Base-by-base conservation (phyloP, 30 jellyfish, hydroid and myxozoan species). In the Aurelia coerulea region DNA sequence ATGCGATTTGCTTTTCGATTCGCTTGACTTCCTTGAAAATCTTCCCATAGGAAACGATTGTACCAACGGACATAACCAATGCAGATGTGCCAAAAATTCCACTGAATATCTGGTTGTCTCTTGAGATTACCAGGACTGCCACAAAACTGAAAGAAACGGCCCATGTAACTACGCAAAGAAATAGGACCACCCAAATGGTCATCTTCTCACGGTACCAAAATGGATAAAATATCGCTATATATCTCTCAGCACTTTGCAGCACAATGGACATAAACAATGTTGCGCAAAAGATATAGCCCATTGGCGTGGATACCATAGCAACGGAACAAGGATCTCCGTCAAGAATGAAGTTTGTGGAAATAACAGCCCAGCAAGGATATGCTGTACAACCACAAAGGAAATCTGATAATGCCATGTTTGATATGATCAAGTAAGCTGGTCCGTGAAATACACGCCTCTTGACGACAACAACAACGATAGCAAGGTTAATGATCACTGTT, bases 381-480 rank as follows among this genome's bases (percentile, higher is more conserved):
- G 65, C 10, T 35, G 33, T 67, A 42, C 78, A 14, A n/a, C 53
- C 34, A 6, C 53, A n/a, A 17, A 67, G 10, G 7, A 29, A 35
- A 53, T 67, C 78, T 67, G 78, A 17, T 14, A 67, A 18, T 5
- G 78, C 78, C 50, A 67, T 23, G 17, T 67, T 67, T 29, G 78
- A 49, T 18, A 67, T 67, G 10, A 67, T 67, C 8, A 29, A 9
- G 17, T 13, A 67, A 9, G 78, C 54, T 6, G 78, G 78, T 35
- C 54, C 54, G 52, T 67, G 78, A 29, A 67, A 67, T n/a, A 13
- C 0, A 0, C 50, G 19, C 54, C 2, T 67, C 52, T 67, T 67
- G 78, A 67, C 13, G 14, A 67, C 33, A 6, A 42, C 42, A 13
- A 29, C 8, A 23, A 67, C 42, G 18, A 73, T 23, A 4, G 68